Evolutionary conservation across 2,797 vertebrate genomes (phyloP).

Genomic region (Acanthis flammea): DNA sequence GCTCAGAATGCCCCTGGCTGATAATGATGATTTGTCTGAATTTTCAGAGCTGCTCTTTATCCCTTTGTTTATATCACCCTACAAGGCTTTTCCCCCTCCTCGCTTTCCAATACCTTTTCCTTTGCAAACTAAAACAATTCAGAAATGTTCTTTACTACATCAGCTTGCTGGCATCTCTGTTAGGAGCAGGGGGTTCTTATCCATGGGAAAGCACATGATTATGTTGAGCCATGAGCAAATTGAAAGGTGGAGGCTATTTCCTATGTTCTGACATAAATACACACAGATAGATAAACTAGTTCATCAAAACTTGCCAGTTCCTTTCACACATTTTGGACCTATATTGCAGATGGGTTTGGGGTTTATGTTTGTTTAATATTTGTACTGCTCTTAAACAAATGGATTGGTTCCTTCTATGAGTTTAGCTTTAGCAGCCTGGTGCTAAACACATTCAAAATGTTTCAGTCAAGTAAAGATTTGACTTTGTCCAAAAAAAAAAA

Average conservation of each 20-base stretch:
- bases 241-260: not conserved
- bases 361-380: not conserved
- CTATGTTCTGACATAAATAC: not conserved
- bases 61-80: not conserved
- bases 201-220: not conserved
- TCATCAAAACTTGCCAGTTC: not conserved
- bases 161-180: not conserved
- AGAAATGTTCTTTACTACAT: not conserved
- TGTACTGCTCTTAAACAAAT: not conserved
- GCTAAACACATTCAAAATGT: not conserved
- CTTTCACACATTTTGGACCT: not conserved
- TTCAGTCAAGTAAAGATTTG: not conserved
- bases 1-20: not conserved
- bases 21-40: not conserved
- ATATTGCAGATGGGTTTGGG: not conserved
- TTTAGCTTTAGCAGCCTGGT: not conserved
- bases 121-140: not conserved
- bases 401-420: not conserved
- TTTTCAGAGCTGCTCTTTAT: not conserved
- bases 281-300: not conserved
- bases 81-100: fast-evolving
- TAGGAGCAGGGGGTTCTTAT: not conserved
- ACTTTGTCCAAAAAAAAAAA: not conserved
- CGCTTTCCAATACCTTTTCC: not conserved
- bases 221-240: not conserved